Conservation (phyloP, 1,140 invertebrate genomes). For the Drosophila repletoides region DNA sequence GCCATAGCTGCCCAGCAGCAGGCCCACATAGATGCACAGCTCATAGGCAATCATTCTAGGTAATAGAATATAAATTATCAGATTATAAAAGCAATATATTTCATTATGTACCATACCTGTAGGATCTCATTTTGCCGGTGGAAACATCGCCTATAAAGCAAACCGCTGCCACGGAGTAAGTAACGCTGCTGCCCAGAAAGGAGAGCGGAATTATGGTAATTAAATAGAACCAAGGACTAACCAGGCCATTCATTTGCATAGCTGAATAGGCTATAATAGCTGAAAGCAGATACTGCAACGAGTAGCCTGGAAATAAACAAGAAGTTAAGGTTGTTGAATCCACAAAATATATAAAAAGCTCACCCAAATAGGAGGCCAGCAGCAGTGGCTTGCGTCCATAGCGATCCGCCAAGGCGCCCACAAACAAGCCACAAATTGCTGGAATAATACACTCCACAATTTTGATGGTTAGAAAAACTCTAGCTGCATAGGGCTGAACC, state of each 20-base stretch:
- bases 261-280: slow-evolving; percentile 76
- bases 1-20: slow-evolving; percentile 84
- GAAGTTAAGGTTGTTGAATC: neutral
- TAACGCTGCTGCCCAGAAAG: slow-evolving; percentile 84
- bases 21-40: slow-evolving; percentile 84
- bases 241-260: slow-evolving; percentile 25
- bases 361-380: slow-evolving; percentile 82
- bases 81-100: neutral
- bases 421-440: slow-evolving; percentile 85
- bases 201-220: slow-evolving; percentile 84
- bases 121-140: slow-evolving; percentile 83
- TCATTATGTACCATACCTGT: slow-evolving; percentile 56
- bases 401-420: slow-evolving; percentile 88
- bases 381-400: slow-evolving; percentile 88
- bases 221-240: slow-evolving; percentile 85
- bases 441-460: slow-evolving; percentile 84
- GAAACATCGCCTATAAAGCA: slow-evolving; percentile 87
- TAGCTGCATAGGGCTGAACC: slow-evolving; percentile 85
- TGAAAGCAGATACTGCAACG: slow-evolving; percentile 61
- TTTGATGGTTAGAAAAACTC: slow-evolving; percentile 84
- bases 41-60: slow-evolving; percentile 86
- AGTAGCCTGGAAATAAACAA: slow-evolving; percentile 43
- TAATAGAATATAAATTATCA: neutral
- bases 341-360: too few relatives aligned
- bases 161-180: slow-evolving; percentile 84